Conservation (phyloP, 2,888 invertebrate genomes). For the Limnephilus lunatus region DNA sequence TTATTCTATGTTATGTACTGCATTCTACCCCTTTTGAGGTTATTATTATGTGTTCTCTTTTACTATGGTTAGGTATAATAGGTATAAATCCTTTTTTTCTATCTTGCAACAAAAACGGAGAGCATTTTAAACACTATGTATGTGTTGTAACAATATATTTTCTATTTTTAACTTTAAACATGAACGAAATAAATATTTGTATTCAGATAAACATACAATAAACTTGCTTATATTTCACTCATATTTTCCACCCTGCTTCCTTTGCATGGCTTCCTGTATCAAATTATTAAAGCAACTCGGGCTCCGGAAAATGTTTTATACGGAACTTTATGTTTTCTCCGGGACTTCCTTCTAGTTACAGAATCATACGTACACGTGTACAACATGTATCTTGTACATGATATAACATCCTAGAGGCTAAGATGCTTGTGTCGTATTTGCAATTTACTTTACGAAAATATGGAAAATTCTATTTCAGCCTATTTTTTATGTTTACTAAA, state of each 20-base stretch:
- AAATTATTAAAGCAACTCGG: constrained; percentile 39
- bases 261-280: constrained; percentile 22
- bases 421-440: background rate
- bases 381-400: background rate
- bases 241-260: constrained; percentile 14
- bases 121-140: too few relatives aligned
- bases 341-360: constrained; percentile 31
- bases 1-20: too few relatives aligned
- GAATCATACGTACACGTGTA: constrained; percentile 34
- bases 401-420: background rate
- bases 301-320: constrained; percentile 21
- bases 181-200: too few relatives aligned
- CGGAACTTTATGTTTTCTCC: constrained; percentile 40
- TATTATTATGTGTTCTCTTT: too few relatives aligned
- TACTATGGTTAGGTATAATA: too few relatives aligned
- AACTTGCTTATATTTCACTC: too few relatives aligned
- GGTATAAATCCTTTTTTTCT: too few relatives aligned
- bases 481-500: constrained; percentile 50
- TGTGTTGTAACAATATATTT: too few relatives aligned
- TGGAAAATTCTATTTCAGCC: constrained; percentile 22
- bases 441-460: constrained; percentile 39
- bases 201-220: too few relatives aligned
- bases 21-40: too few relatives aligned
- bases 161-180: too few relatives aligned
- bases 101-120: too few relatives aligned